A percentile compares a stretch with the other conserved stretches of the same genome.
Conservation (phyloP, 2,113 vertebrate species). For the Anthoscopus minutus region DNA sequence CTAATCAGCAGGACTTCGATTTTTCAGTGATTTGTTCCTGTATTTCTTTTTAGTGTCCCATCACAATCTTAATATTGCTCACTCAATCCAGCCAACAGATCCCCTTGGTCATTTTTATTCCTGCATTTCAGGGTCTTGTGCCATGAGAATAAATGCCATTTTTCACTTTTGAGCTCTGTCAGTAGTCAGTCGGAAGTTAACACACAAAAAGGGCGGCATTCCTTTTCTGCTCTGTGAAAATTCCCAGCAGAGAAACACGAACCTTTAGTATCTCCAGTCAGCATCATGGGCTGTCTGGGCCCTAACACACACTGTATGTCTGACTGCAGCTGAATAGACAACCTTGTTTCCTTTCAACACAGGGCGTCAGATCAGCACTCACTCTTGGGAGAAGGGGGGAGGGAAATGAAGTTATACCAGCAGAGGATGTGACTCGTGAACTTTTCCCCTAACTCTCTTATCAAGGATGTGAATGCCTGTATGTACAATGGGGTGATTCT, state of each 20-base stretch:
- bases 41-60: not conserved
- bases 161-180: not conserved
- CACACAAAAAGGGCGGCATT: not conserved
- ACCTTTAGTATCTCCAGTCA: slow-evolving; percentile 18
- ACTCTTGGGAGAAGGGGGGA: not conserved
- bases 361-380: slow-evolving; percentile 2
- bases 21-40: not conserved
- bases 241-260: slow-evolving; percentile 30
- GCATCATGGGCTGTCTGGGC: not conserved
- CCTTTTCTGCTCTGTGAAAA: not conserved
- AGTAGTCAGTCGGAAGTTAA: not conserved
- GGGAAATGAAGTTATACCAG: not conserved
- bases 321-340: slow-evolving; percentile 42
- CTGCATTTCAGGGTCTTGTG: not conserved
- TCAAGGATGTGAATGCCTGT: not conserved
- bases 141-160: not conserved
- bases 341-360: slow-evolving; percentile 41
- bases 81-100: not conserved
- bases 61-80: not conserved
- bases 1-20: not conserved
- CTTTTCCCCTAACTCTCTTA: slow-evolving; percentile 4
- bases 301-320: not conserved
- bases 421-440: not conserved
- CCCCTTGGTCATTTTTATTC: not conserved
- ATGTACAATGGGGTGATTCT: not conserved